Percentiles rank a stretch among this genome's conserved stretches.
These are phyloP conservation scores for Tenthredo amoena DNA, from an alignment of 2,888 invertebrate species.

Conservation along the genomic window DNA sequence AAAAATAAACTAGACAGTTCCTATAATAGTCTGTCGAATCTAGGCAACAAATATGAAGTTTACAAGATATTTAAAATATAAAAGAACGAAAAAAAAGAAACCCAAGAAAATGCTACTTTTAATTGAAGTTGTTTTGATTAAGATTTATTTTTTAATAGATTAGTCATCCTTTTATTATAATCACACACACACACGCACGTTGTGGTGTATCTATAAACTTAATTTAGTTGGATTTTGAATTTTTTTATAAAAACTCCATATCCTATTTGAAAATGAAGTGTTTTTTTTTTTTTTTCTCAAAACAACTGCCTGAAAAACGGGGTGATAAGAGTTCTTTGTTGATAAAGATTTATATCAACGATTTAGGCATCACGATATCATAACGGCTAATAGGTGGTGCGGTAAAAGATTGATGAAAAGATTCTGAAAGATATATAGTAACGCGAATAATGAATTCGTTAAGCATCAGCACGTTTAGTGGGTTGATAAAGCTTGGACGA, in stretches of 20 bases:
- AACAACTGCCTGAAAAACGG: not conserved
- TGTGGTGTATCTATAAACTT: conserved; percentile 10
- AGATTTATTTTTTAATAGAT: not conserved
- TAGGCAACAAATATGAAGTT: conserved; percentile 38
- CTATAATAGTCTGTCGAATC: conserved; percentile 44
- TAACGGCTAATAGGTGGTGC: not conserved
- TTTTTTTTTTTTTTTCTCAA: conserved; percentile 16
- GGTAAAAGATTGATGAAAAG: not conserved
- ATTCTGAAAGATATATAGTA: not conserved
- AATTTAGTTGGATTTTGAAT: not conserved
- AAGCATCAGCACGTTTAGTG: not conserved
- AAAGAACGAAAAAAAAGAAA: not conserved
- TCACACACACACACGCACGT: not conserved
- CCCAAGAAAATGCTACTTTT: not conserved
- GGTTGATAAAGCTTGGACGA: conserved; percentile 34
- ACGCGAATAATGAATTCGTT: not conserved
- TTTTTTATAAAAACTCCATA: conserved; percentile 1
- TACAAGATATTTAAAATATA: conserved; percentile 22
- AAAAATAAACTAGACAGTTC: conserved; percentile 36
- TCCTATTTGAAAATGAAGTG: not conserved
- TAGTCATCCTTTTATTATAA: conserved; percentile 6
- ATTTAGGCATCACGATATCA: not conserved
- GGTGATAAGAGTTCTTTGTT: not conserved
- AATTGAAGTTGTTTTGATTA: conserved; percentile 24
- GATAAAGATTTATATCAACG: conserved; percentile 15